These are phyloP conservation scores for Brachylomia viminalis DNA, from an alignment of 2,888 invertebrate genomes.

Conservation along the genomic window DNA sequence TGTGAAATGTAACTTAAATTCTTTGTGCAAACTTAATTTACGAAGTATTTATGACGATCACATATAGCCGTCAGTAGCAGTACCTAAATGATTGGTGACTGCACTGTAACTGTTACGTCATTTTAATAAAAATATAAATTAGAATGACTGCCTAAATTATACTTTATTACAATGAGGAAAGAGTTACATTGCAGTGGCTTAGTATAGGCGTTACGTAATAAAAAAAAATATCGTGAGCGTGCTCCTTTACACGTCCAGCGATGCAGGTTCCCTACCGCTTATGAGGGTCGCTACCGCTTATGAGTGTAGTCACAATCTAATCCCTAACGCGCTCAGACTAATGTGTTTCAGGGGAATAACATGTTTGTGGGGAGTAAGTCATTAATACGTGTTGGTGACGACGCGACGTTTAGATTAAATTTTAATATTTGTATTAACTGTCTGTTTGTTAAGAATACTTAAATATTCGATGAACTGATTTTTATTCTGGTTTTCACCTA, in stretches of 20 bases:
- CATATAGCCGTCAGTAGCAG: neutral
- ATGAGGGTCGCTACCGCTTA: conserved; percentile 69
- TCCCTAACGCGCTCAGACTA: conserved; percentile 76
- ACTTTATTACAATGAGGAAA: neutral
- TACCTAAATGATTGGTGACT: neutral
- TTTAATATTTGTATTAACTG: conserved; percentile 87
- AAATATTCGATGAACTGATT: conserved; percentile 62
- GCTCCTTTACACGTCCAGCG: neutral
- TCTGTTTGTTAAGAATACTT: conserved; percentile 80
- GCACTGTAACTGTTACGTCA: neutral
- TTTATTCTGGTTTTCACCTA: neutral
- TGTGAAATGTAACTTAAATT: no score
- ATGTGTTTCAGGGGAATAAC: conserved; percentile 87
- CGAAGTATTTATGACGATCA: neutral
- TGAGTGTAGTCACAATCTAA: conserved; percentile 47
- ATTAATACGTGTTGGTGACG: conserved; percentile 87
- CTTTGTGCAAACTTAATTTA: neutral
- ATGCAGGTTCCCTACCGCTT: conserved; percentile 67
- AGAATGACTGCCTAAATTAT: neutral
- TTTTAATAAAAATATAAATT: neutral
- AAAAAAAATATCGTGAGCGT: neutral
- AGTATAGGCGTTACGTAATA: neutral
- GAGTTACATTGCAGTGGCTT: neutral
- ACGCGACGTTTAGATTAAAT: conserved; percentile 82
- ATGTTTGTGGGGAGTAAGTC: conserved; percentile 86